Percentiles rank a stretch among this genome's conserved stretches.
phyloP scores from a whole-genome alignment of 1,140 invertebrate species.

The Saccostrea glomerata region DNA sequence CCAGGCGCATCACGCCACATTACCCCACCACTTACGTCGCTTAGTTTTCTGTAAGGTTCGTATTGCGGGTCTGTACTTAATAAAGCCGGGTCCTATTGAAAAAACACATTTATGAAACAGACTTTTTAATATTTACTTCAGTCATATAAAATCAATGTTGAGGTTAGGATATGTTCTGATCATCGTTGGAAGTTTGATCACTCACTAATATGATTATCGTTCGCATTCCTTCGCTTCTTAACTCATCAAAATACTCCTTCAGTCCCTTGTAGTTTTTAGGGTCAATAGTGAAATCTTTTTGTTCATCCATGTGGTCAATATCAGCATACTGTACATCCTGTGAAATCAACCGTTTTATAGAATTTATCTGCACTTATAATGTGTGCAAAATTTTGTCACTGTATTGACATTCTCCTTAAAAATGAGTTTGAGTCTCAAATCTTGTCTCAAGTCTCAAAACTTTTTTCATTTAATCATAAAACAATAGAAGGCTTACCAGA shows the following conservation, averaged over 20 bases:
- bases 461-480: no score
- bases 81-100: slow-evolving; percentile 69
- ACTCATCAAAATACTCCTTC: slow-evolving; percentile 86
- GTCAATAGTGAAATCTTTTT: slow-evolving; percentile 92
- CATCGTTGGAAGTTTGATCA: background rate
- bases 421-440: no score
- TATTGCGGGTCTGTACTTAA: slow-evolving; percentile 68
- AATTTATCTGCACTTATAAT: no score
- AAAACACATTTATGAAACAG: background rate
- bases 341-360: background rate
- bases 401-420: no score
- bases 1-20: slow-evolving; percentile 69
- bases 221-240: slow-evolving; percentile 82
- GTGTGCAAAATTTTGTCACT: no score
- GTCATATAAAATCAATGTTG: no score
- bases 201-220: slow-evolving; percentile 74
- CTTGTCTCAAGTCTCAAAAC: no score
- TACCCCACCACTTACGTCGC: slow-evolving; percentile 65
- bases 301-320: slow-evolving; percentile 94
- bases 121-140: no score
- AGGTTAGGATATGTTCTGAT: no score
- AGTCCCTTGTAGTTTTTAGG: slow-evolving; percentile 84
- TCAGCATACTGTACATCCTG: slow-evolving; percentile 91
- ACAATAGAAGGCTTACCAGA: slow-evolving; percentile 58
- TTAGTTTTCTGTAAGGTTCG: slow-evolving; percentile 67